Evolutionary conservation across 2,888 invertebrate genomes (phyloP), one percentile per base, ranked within the genome.

Genomic region (Athripsodes cinereus): DNA sequence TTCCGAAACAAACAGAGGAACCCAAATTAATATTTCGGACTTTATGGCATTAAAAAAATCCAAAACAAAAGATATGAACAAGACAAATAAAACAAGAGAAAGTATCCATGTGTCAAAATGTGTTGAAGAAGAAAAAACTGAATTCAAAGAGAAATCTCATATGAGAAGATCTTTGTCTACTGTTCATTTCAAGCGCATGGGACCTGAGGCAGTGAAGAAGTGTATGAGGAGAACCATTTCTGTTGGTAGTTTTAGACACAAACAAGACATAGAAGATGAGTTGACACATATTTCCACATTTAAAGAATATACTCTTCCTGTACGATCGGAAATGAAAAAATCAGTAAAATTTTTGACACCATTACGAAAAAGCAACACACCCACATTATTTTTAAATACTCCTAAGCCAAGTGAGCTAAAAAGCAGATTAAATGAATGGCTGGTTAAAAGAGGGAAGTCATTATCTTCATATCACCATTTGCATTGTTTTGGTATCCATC

Each of bases 391-490:
- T 8, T 53, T 62, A n/a, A 76, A 75, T 55, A 76, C 77, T 1
- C 78, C 78, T 0, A 70, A 65, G 48, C 72, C 73, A 0, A 72
- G 72, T 19, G 80, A 80, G 56, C 55, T 81, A 18, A 75, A 74
- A 59, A 60, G 68, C 0, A 69, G 74, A 53, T 66, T 83, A 16
- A 74, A 75, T 52, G 69, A 72, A 1, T 83, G 83, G 83, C 67
- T 83, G 5, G 69, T 73, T 46, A 78, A 78, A 59, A 69, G 73
- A 16, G 81, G 81, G 0, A 81, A 80, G 64, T 73, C 76, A 0
- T 50, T 79, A 0, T 71, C 74, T 49, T 71, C 74, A 0, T 82
- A 74, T 64, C 78, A 77, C 13, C 81, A 82, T 66, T 68, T 82
- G 31, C 79, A 80, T 66, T 81, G 80, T 65, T 82, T 82, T 34